A percentile compares a stretch with the other conserved stretches of the same genome.
phyloP scores from a whole-genome alignment of 1,140 invertebrate species.

The Tetramorium simillimum region DNA sequence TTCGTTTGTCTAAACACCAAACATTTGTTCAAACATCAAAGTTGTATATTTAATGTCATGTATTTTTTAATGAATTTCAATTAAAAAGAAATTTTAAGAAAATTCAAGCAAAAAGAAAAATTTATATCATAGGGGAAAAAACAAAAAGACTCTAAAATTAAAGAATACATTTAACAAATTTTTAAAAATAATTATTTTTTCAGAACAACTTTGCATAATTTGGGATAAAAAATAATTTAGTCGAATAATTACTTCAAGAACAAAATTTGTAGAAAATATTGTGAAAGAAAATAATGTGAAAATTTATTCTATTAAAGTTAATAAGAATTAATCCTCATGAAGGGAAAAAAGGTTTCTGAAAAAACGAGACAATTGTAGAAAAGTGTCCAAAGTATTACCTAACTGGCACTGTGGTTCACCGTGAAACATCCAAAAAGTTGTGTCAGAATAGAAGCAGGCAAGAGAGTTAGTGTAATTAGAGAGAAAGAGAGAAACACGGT shows the following conservation, averaged over 20 bases:
- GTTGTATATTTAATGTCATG: neutral
- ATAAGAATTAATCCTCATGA: neutral
- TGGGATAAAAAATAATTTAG: neutral
- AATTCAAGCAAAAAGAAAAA: neutral
- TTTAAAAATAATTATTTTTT: conserved; percentile 1
- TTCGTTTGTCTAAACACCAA: neutral
- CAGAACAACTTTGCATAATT: neutral
- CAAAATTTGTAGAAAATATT: neutral
- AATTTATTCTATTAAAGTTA: neutral
- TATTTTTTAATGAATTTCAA: conserved; percentile 15
- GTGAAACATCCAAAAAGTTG: conserved; percentile 69
- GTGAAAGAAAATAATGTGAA: neutral
- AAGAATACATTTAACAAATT: neutral
- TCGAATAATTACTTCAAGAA: neutral
- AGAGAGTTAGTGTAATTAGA: conserved; percentile 62
- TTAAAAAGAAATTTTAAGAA: neutral
- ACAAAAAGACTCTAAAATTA: neutral
- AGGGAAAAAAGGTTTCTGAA: neutral
- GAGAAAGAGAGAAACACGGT: conserved; percentile 49
- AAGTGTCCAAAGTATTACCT: conserved; percentile 67
- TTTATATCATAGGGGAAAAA: neutral
- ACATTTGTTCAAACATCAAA: neutral
- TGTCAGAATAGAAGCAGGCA: conserved; percentile 67
- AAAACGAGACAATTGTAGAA: neutral
- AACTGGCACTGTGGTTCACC: conserved; percentile 67